These are phyloP conservation scores for Limenitis camilla DNA, from an alignment of 2,888 invertebrate genomes.

Conservation along the genomic window DNA sequence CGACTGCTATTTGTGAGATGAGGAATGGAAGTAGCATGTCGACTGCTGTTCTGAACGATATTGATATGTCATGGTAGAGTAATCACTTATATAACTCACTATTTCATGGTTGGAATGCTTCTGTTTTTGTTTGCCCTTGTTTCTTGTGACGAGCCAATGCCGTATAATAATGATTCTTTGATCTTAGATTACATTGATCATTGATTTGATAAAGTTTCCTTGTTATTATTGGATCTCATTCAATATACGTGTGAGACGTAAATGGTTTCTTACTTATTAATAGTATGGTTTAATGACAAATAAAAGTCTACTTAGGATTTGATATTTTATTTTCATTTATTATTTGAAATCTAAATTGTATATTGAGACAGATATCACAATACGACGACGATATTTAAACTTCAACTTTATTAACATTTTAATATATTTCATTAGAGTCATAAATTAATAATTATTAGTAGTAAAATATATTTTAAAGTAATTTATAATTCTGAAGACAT, in stretches of 20 bases:
- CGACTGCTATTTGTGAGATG: conserved; percentile 33
- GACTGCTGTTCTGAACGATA: conserved; percentile 33
- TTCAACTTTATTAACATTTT: not conserved
- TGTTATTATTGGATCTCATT: conserved; percentile 24
- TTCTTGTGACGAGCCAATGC: conserved; percentile 50
- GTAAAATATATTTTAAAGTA: too few species aligned
- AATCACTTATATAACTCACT: conserved; percentile 56
- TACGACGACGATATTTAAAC: not conserved
- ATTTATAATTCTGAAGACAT: too few species aligned
- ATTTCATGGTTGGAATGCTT: conserved; percentile 53
- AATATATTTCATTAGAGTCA: too few species aligned
- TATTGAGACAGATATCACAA: not conserved
- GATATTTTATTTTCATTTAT: not conserved
- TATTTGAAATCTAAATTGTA: not conserved
- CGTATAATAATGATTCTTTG: conserved; percentile 33
- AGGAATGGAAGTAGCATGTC: conserved; percentile 49
- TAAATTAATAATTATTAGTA: too few species aligned
- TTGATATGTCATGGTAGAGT: conserved; percentile 52
- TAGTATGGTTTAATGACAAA: not conserved
- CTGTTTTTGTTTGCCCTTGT: conserved; percentile 58
- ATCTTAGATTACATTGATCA: conserved; percentile 35
- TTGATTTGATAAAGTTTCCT: conserved; percentile 33
- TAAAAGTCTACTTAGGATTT: not conserved
- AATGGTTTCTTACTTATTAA: not conserved
- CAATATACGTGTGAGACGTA: not conserved